Base-by-base conservation (phyloP, 1,140 invertebrate species). In the Muscidifurax raptorellus region DNA sequence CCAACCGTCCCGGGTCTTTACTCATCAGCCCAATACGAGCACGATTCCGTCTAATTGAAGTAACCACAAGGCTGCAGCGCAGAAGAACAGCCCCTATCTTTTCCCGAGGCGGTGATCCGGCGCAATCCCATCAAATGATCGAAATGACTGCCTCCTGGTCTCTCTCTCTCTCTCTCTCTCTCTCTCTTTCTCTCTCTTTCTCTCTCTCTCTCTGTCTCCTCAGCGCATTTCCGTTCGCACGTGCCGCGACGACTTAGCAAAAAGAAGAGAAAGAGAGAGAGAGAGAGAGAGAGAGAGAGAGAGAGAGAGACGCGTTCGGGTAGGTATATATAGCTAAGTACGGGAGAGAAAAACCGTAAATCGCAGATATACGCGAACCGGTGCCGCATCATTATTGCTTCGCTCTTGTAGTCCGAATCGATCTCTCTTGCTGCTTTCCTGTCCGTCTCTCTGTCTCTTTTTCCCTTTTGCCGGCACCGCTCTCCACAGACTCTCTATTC, bases 41-140 rank as follows among this genome's bases (percentile, higher is more conserved):
- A 91, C 89, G 90, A 91, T 91, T 88, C 77, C 88, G 86, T 88
- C 91, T 93, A 93, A 93, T 93, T 93, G 92, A 92, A 91, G 90
- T 93, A 92, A 92, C 90, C 90, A 93, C 90, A 92, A 90, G 90
- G 91, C 64, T 69, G 47, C 47, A 9, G 47, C 15, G 47, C 85
- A 69, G 52, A 47, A 66, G 64, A 66, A 10, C 0, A 28, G 66
- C 27, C 82, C 47, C 86, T 78, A 78, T 85, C 75, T 87, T 77
- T 18, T 52, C 1, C 47, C 47, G 22, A 59, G 64, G 32, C 36
- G 32, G 79, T 83, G 83, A 84, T 86, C 74, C 69, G 74, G 59
- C 27, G 87, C 76, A 87, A 89, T 91, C 87, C 87, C 88, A 90
- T 91, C 89, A 66, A 90, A 88, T 88, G 88, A 87, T 89, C 90